Conservation (phyloP, 1,140 invertebrate genomes). For the Mizuhopecten yessoensis region DNA sequence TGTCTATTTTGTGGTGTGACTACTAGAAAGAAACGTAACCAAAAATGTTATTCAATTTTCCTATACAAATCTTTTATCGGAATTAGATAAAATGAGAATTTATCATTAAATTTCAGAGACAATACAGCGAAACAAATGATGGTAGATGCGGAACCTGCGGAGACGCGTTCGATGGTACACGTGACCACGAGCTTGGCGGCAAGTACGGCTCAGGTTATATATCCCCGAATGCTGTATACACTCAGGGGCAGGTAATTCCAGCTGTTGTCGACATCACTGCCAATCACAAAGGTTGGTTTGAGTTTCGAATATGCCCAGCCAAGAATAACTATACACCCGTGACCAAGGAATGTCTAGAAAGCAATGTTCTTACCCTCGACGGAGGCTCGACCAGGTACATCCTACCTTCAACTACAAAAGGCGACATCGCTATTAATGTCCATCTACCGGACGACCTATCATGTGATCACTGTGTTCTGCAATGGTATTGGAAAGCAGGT, state of each 20-base stretch:
- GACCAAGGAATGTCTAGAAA: slow-evolving; percentile 67
- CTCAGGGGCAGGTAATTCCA: slow-evolving; percentile 65
- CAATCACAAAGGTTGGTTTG: slow-evolving; percentile 89
- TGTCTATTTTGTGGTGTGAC: too few species aligned
- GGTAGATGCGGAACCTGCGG: slow-evolving; percentile 66
- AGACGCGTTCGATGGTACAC: slow-evolving; percentile 59
- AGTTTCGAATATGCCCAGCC: slow-evolving; percentile 92
- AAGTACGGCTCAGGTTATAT: slow-evolving; percentile 80
- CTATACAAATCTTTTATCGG: too few species aligned
- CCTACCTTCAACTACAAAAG: background rate
- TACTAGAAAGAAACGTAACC: too few species aligned
- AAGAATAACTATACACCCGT: slow-evolving; percentile 78
- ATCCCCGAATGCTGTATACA: slow-evolving; percentile 71
- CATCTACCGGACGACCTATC: slow-evolving; percentile 90
- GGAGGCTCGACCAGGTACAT: slow-evolving; percentile 55
- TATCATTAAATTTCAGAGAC: background rate
- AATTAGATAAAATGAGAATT: background rate
- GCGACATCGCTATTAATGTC: slow-evolving; percentile 16
- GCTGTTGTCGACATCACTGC: slow-evolving; percentile 65
- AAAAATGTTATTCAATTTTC: too few species aligned
- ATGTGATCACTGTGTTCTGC: slow-evolving; percentile 93
- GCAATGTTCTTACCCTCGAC: slow-evolving; percentile 58
- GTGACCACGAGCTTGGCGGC: slow-evolving; percentile 80
- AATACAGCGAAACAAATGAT: slow-evolving; percentile 63
- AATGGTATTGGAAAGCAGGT: slow-evolving; percentile 95